phyloP scores from a whole-genome alignment of 2,797 vertebrate genomes.

The Leptodactylus fallax region DNA sequence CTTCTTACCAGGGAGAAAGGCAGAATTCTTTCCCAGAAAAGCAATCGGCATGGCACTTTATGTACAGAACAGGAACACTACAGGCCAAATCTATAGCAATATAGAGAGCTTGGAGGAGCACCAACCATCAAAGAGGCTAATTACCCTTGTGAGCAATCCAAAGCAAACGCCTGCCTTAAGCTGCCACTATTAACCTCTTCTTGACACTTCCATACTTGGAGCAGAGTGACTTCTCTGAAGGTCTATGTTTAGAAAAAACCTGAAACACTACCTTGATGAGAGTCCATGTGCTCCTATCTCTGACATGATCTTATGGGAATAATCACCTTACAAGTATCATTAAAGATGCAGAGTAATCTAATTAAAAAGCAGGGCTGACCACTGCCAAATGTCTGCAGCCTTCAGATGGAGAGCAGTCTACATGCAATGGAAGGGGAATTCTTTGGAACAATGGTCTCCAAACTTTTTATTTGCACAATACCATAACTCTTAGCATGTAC shows the following conservation, averaged over 20 bases:
- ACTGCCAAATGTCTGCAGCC: neutral
- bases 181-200: conserved; percentile 33
- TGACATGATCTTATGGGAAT: neutral
- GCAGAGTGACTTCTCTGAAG: neutral
- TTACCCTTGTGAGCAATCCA: neutral
- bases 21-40: neutral
- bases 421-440: neutral
- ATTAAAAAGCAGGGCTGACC: neutral
- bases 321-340: conserved; percentile 37
- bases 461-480: neutral
- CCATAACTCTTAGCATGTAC: neutral
- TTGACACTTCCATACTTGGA: conserved; percentile 51
- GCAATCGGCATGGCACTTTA: neutral
- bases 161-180: conserved; percentile 26
- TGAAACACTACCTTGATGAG: conserved; percentile 47
- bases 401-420: neutral
- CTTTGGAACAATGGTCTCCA: neutral
- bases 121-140: conserved; percentile 29
- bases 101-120: neutral
- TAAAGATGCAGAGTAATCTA: conserved; percentile 38
- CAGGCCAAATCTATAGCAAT: neutral
- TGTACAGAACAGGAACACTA: neutral
- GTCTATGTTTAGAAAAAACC: conserved; percentile 56
- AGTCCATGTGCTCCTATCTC: neutral
- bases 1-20: neutral